These are phyloP conservation scores for Acanthosepion esculentum DNA, from an alignment of 2,888 invertebrate species.

Conservation along the genomic window DNA sequence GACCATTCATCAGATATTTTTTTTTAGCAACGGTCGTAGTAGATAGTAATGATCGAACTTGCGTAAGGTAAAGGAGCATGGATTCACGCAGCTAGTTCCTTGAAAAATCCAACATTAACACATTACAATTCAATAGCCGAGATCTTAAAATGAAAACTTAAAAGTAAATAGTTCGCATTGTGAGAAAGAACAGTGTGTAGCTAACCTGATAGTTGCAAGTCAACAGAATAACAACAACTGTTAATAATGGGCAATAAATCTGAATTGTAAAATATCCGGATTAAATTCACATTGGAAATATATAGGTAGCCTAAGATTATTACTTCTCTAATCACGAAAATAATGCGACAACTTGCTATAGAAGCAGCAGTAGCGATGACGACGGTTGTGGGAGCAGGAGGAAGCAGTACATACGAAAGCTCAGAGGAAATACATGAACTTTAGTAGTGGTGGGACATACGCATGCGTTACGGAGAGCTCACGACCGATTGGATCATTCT, in stretches of 20 bases:
- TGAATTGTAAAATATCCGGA: not conserved
- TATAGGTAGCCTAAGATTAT: not conserved
- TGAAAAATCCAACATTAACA: not conserved
- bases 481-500: not conserved
- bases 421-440: not conserved
- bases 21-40: not conserved
- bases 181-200: not conserved
- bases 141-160: not conserved
- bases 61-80: not conserved
- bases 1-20: not conserved
- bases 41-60: not conserved
- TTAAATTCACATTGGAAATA: not conserved
- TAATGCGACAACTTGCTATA: slow-evolving; percentile 16
- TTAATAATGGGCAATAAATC: not conserved
- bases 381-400: not conserved
- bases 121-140: not conserved
- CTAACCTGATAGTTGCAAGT: not conserved
- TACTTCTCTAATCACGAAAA: not conserved
- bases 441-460: not conserved
- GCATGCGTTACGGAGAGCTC: not conserved
- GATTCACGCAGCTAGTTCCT: not conserved
- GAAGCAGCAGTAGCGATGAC: not conserved
- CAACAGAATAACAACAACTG: not conserved
- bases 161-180: not conserved
- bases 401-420: not conserved